These are phyloP conservation scores for Parazoanthus darwini DNA, from an alignment of 92 coral and sea anemone species.

Conservation along the genomic window DNA sequence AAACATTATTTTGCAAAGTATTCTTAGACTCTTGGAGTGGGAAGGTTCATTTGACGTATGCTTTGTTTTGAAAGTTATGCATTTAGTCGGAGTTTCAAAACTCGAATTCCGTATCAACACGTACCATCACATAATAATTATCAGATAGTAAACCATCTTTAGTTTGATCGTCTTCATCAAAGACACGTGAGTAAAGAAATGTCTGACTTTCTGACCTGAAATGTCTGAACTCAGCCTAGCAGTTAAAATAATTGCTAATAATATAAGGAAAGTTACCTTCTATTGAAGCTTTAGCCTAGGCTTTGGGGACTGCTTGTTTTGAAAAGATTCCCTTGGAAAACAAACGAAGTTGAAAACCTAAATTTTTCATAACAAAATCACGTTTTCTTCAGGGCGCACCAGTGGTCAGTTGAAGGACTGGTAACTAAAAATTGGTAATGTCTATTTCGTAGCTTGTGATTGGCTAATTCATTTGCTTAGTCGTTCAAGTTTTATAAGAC, in stretches of 20 bases:
- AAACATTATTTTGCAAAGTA: too few species aligned
- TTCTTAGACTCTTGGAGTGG: too few species aligned
- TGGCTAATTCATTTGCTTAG: constrained; percentile 11
- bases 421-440: neutral
- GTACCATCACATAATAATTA: neutral
- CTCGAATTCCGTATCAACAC: too few species aligned
- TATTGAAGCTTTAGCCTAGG: neutral
- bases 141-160: neutral
- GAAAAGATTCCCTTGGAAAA: neutral
- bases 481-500: constrained; percentile 20
- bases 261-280: neutral
- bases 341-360: neutral
- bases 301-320: neutral
- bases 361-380: neutral
- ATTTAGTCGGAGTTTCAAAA: too few species aligned
- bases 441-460: constrained; percentile 22
- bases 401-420: neutral
- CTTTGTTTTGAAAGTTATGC: too few species aligned
- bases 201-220: too few species aligned
- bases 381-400: constrained; percentile 17
- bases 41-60: too few species aligned
- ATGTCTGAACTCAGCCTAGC: neutral
- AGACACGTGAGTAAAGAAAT: too few species aligned
- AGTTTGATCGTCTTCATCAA: too few species aligned
- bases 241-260: neutral